Percentiles rank a stretch among this genome's conserved stretches.
Conservation (phyloP, 2,888 invertebrate species). For the Caenorhabditis sinica region DNA sequence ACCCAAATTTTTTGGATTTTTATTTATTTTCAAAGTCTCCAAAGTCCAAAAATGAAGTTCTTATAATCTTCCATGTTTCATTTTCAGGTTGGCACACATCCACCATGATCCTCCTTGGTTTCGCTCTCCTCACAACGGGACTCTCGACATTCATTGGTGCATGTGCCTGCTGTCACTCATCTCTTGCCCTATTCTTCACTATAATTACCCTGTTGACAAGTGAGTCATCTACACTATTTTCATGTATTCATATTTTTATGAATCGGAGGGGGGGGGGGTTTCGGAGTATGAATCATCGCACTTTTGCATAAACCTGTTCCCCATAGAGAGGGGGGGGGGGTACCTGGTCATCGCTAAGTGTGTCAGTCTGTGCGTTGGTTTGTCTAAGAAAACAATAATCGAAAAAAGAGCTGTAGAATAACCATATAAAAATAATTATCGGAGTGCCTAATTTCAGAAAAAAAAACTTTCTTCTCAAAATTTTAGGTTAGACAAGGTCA, state of each 20-base stretch:
- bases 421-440: too few relatives aligned
- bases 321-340: too few relatives aligned
- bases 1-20: too few relatives aligned
- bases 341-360: neutral
- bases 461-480: too few relatives aligned
- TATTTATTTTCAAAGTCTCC: too few relatives aligned
- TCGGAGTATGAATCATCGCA: neutral
- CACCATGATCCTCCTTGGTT: constrained; percentile 80
- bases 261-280: too few relatives aligned
- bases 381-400: neutral
- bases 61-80: too few relatives aligned
- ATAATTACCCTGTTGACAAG: constrained; percentile 80
- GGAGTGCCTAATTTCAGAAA: too few relatives aligned
- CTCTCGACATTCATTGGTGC: constrained; percentile 79
- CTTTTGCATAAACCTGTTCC: neutral
- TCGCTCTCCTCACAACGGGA: constrained; percentile 79
- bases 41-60: neutral
- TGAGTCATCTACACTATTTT: constrained; percentile 61
- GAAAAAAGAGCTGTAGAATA: too few relatives aligned
- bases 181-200: constrained; percentile 81
- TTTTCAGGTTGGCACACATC: constrained; percentile 82
- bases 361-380: neutral
- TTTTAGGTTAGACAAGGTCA: too few relatives aligned
- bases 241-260: neutral
- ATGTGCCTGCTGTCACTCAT: constrained; percentile 81